A percentile compares a stretch with the other conserved stretches of the same genome.
These are phyloP conservation scores for Diadema setosum DNA, from an alignment of 35 echinoderm and acorn worm genomes.

Conservation along the genomic window DNA sequence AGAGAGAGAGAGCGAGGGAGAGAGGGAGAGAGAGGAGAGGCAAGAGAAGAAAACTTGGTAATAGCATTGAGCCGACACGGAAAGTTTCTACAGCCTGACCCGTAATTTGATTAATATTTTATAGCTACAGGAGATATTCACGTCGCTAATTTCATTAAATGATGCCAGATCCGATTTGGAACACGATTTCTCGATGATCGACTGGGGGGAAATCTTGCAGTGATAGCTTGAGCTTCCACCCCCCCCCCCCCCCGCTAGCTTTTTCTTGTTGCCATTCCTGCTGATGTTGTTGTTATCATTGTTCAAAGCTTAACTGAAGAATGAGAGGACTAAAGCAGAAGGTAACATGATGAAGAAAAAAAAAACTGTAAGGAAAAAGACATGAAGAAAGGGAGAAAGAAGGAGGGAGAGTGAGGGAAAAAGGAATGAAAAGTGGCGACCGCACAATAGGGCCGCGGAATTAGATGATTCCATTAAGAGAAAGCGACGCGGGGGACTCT, in stretches of 20 bases:
- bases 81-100: slow-evolving; percentile 8
- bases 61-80: neutral
- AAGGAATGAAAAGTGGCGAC: neutral
- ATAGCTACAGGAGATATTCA: slow-evolving; percentile 22
- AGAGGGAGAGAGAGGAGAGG: neutral
- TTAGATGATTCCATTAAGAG: slow-evolving; percentile 10
- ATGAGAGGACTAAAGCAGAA: no score
- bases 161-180: slow-evolving; percentile 20
- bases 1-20: no score
- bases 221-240: neutral
- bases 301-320: no score
- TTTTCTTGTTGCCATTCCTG: no score
- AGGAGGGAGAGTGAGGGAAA: no score
- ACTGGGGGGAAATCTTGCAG: slow-evolving; percentile 7
- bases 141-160: slow-evolving; percentile 35
- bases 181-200: slow-evolving; percentile 16
- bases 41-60: neutral
- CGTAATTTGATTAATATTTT: slow-evolving; percentile 37
- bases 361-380: no score
- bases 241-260: no score
- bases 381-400: no score
- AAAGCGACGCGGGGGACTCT: neutral
- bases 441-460: slow-evolving; percentile 23
- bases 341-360: no score
- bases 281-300: no score